Conservation (phyloP, 2,888 invertebrate genomes). For the Caprella mutica region DNA sequence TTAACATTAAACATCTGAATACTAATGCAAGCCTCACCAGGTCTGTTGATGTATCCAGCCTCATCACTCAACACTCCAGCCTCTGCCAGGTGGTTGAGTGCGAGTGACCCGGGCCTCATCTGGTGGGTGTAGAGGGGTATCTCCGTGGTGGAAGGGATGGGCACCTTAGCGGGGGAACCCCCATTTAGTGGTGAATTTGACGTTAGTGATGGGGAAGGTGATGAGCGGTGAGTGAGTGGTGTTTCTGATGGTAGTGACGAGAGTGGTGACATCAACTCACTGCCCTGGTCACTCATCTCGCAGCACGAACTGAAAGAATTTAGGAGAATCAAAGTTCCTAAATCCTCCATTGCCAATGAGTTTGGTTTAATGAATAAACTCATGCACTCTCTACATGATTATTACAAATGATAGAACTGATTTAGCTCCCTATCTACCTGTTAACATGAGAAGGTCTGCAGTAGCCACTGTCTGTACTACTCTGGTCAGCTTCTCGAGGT, state of each 20-base stretch:
- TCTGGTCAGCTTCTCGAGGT: conserved; percentile 5
- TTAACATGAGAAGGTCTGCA: not conserved
- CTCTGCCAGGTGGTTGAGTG: conserved; percentile 21
- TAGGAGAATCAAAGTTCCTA: no score
- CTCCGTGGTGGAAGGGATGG: not conserved
- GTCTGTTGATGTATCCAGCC: not conserved
- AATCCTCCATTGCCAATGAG: no score
- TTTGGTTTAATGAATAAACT: no score
- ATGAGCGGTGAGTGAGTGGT: no score
- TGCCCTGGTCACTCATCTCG: conserved; percentile 9
- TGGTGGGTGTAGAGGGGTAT: not conserved
- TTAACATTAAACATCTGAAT: no score
- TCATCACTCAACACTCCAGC: conserved; percentile 6
- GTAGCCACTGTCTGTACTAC: conserved; percentile 10
- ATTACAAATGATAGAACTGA: no score
- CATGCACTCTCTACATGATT: no score
- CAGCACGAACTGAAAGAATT: no score
- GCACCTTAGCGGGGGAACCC: not conserved
- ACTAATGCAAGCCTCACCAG: no score
- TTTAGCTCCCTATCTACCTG: no score
- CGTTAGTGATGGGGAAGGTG: no score
- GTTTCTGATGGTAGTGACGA: not conserved
- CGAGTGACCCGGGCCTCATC: conserved; percentile 27
- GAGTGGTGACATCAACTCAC: not conserved
- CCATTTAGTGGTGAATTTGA: no score